phyloP scores from a whole-genome alignment of 2,797 vertebrate genomes.

The Enteromius paludinosus region DNA sequence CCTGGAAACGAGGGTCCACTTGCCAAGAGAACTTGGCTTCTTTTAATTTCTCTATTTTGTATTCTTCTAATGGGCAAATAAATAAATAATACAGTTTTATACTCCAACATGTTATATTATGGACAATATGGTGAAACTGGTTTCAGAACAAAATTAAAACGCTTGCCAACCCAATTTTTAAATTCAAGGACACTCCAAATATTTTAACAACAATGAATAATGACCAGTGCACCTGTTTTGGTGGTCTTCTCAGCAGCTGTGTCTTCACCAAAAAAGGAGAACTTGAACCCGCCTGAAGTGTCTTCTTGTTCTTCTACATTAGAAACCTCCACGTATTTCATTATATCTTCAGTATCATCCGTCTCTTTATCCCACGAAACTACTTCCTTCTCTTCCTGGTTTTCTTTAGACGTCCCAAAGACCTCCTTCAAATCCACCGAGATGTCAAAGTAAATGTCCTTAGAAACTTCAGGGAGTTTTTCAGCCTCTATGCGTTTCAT shows the following conservation, averaged over 20 bases:
- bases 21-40: constrained; percentile 82
- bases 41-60: constrained; percentile 77
- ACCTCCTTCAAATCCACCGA: constrained; percentile 83
- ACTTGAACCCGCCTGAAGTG: constrained; percentile 77
- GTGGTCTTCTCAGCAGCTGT: background rate
- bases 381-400: constrained; percentile 32
- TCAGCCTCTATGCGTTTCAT: constrained; percentile 84
- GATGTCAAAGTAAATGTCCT: constrained; percentile 86
- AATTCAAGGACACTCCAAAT: background rate
- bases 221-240: constrained; percentile 74
- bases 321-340: background rate
- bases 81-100: background rate
- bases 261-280: constrained; percentile 88
- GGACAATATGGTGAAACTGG: too few species aligned
- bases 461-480: constrained; percentile 88
- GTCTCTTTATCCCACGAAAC: constrained; percentile 67
- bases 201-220: background rate
- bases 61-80: constrained; percentile 73
- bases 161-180: background rate
- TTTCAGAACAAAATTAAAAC: background rate
- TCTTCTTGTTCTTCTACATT: constrained; percentile 39
- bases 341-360: constrained; percentile 58
- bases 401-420: constrained; percentile 74
- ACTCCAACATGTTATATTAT: background rate
- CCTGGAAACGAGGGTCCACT: constrained; percentile 83